phyloP scores from a whole-genome alignment of 37 sponge, comb jelly and placozoan species.

The Bolinopsis microptera region DNA sequence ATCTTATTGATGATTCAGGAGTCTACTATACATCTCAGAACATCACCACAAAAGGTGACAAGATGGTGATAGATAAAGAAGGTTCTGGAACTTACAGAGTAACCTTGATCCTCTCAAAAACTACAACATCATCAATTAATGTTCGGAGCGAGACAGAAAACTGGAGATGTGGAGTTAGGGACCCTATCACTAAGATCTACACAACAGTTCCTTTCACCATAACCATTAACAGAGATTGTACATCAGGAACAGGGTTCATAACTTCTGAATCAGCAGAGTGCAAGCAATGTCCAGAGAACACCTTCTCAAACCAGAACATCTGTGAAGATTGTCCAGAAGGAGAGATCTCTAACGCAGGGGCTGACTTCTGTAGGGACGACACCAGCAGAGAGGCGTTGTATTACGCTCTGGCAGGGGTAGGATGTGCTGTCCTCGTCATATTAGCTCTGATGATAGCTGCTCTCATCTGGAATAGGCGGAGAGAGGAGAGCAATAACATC shows the following conservation, averaged over 20 bases:
- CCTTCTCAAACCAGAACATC: neutral
- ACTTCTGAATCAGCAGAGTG: neutral
- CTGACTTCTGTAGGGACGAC: neutral
- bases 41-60: neutral
- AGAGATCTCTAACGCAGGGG: neutral
- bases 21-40: neutral
- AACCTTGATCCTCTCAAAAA: neutral
- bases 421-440: neutral
- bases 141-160: neutral
- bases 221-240: neutral
- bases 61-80: neutral
- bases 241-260: neutral
- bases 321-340: neutral
- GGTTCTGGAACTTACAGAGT: neutral
- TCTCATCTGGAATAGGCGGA: neutral
- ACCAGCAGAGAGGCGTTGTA: neutral
- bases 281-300: neutral
- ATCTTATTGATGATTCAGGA: neutral
- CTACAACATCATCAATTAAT: neutral
- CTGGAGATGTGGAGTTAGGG: neutral
- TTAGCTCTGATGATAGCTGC: neutral
- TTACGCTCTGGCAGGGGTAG: neutral
- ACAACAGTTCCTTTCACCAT: neutral
- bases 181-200: neutral
- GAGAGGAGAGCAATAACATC: neutral